Evolutionary conservation across 2,888 invertebrate genomes (phyloP), one percentile per base, ranked within the genome.

Genomic region (Clitarchus hookeri): DNA sequence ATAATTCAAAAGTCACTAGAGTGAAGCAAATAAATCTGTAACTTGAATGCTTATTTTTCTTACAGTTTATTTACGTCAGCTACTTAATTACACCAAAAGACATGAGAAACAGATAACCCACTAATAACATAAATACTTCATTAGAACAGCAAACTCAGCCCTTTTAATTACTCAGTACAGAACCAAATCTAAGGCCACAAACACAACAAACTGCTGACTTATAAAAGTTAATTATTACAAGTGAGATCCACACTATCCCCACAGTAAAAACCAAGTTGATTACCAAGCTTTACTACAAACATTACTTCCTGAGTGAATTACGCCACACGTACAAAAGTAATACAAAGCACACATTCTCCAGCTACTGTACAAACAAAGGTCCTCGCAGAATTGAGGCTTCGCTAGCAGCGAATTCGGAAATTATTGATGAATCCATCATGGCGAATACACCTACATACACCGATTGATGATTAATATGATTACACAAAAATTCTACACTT

Each of bases 51-150:
- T 48, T 65, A 65, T 65, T 65, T 65, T 16, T 65, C n/a, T n/a
- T 65, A 65, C 16, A 3, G 8, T n/a, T 65, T 65, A 65, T 65
- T 65, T 65, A 65, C 16, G 65, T 65, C 65, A 65, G 65, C 65
- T 65, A 65, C 65, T n/a, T 65, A 19, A 65, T 65, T 65, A 23
- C 16, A 65, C 65, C n/a, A 65, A 65, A 85, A 79, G 44, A 44
- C 44, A 87, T 53, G 84, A 80, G 85, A 80, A 25, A 85, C 53
- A 84, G 79, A 80, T 83, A 65, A 44, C 77, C 85, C 65, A 83
- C 82, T 83, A 82, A 26, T 54, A 44, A 84, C 44, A 82, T 16
- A 79, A 84, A 26, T 23, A 79, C 26, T 84, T 13, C 27, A 44
- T 80, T 54, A 80, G 80, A 25, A 85, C 83, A 44, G 44, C n/a